Evolutionary conservation across 64 coral and sea anemone genomes (phyloP).

Genomic region (Actinia tenebrosa): DNA sequence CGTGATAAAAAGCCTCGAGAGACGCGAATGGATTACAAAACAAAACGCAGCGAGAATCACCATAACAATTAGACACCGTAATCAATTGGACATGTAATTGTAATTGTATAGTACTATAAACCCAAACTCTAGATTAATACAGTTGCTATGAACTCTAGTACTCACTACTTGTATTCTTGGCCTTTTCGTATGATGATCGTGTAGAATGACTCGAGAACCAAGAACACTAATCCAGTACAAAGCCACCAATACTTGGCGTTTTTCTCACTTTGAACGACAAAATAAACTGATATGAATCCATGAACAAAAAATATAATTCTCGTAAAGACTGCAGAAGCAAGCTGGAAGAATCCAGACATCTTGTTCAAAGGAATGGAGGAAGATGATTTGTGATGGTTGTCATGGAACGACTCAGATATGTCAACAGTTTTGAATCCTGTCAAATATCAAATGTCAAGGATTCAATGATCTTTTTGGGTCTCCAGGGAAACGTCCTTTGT

Average conservation of each 20-base stretch:
- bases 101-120: background rate
- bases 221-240: conserved; percentile 50
- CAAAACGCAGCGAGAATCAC: background rate
- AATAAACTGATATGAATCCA: conserved; percentile 61
- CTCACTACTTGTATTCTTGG: conserved; percentile 94
- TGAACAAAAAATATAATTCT: conserved; percentile 78
- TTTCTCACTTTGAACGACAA: conserved; percentile 11
- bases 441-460: background rate
- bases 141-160: background rate
- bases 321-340: conserved; percentile 66
- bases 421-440: background rate
- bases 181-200: conserved; percentile 83
- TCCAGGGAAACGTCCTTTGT: background rate
- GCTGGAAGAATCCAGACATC: conserved; percentile 29
- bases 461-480: background rate
- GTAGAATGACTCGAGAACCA: conserved; percentile 73
- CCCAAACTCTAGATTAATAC: background rate
- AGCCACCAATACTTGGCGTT: conserved; percentile 74
- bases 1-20: background rate
- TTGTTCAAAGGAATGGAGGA: background rate
- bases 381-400: background rate
- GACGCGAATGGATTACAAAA: background rate
- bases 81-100: background rate
- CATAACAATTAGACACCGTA: background rate
- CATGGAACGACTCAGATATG: background rate